A percentile compares a stretch with the other conserved stretches of the same genome.
Evolutionary conservation across 2,888 invertebrate genomes (phyloP).

Genomic region (Lasius fuliginosus): DNA sequence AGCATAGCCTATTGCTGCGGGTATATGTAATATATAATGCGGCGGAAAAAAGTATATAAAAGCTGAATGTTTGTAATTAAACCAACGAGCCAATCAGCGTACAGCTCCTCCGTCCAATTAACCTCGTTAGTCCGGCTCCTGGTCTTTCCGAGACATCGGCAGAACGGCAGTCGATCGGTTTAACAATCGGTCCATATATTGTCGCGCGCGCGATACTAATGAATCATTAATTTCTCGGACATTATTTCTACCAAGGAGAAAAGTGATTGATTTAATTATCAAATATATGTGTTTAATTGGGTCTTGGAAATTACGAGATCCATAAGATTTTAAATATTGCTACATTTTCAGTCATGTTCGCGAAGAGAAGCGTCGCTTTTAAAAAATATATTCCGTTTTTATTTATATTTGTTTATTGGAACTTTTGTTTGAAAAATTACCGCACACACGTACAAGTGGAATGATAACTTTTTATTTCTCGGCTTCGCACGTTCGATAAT

Average conservation of each 20-base stretch:
- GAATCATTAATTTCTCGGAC: not conserved
- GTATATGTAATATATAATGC: conserved; percentile 81
- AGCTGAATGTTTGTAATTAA: conserved; percentile 85
- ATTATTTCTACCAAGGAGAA: not conserved
- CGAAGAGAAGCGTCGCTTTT: not conserved
- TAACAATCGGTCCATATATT: not conserved
- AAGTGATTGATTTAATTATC: not conserved
- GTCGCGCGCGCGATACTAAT: not conserved
- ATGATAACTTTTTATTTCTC: not conserved
- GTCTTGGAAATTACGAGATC: not conserved
- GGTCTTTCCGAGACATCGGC: conserved; percentile 77
- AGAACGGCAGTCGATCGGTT: conserved; percentile 68
- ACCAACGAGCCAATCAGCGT: conserved; percentile 86
- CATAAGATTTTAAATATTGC: not conserved
- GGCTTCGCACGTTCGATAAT: not conserved
- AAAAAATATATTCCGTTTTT: not conserved
- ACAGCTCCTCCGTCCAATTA: conserved; percentile 83
- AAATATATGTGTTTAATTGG: not conserved
- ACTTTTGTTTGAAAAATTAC: not conserved
- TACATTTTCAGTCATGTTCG: not conserved
- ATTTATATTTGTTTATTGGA: not conserved
- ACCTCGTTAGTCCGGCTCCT: conserved; percentile 76
- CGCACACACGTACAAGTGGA: not conserved
- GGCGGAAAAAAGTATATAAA: conserved; percentile 78
- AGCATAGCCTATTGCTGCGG: conserved; percentile 84